Conservation (phyloP, 1,140 invertebrate species). For the Dinothrombium tinctorium region DNA sequence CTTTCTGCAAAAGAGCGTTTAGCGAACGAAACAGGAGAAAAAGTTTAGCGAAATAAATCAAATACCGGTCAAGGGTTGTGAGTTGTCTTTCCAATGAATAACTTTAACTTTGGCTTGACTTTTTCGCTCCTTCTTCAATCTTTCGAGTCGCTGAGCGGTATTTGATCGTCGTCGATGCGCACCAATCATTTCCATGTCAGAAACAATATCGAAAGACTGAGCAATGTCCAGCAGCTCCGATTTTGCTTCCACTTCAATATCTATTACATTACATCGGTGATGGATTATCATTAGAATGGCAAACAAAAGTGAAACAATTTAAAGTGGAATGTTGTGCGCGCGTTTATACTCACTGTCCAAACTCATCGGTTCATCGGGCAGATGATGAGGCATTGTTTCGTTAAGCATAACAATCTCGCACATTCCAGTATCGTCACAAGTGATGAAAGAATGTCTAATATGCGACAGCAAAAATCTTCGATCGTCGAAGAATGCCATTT, state of each 20-base stretch:
- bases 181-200: conserved; percentile 40
- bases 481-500: conserved; percentile 85
- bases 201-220: conserved; percentile 24
- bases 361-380: neutral
- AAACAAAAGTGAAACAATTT: neutral
- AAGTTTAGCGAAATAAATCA: neutral
- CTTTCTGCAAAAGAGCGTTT: conserved; percentile 20
- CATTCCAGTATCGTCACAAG: conserved; percentile 68
- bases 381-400: conserved; percentile 30
- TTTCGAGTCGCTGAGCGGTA: conserved; percentile 64
- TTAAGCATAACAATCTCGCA: conserved; percentile 52
- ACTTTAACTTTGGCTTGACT: conserved; percentile 26
- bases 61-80: neutral
- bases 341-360: neutral
- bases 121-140: conserved; percentile 59
- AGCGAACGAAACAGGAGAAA: neutral
- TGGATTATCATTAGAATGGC: neutral
- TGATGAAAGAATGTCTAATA: conserved; percentile 76
- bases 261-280: neutral
- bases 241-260: conserved; percentile 4
- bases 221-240: conserved; percentile 17
- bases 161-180: conserved; percentile 55
- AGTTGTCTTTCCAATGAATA: conserved; percentile 23
- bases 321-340: neutral
- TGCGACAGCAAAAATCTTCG: conserved; percentile 72